Conservation (phyloP, 2,797 vertebrate species). For the Pantherophis alleghaniensis region DNA sequence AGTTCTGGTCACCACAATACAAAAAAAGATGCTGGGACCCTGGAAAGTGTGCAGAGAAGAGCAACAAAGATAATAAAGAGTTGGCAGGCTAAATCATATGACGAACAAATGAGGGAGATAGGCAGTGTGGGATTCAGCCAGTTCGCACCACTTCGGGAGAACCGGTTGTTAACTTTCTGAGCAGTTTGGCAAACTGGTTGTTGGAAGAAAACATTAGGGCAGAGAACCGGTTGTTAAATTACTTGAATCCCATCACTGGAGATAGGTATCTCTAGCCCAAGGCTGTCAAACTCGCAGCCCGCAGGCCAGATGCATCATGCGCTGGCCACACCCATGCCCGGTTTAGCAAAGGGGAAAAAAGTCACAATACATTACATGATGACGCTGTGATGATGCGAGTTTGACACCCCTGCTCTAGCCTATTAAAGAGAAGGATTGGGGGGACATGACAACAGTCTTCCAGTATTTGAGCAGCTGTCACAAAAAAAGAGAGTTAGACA, state of each 20-base stretch:
- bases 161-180: no score
- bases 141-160: no score
- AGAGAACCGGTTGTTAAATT: no score
- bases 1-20: neutral
- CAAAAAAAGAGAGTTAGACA: neutral
- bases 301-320: accelerated
- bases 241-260: neutral
- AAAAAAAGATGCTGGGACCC: no score
- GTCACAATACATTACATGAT: no score
- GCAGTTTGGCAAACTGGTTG: no score
- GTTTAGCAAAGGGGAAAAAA: no score
- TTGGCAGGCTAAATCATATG: neutral
- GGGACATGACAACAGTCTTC: neutral
- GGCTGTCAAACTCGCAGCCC: no score
- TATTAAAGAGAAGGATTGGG: neutral
- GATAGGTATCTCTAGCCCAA: neutral
- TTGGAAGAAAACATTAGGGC: no score
- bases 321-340: no score
- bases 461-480: neutral
- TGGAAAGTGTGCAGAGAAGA: neutral
- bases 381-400: no score
- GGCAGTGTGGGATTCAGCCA: neutral
- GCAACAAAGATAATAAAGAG: no score
- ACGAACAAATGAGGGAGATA: neutral
- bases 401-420: neutral